These are phyloP conservation scores for Plebejus anna DNA, from an alignment of 2,888 invertebrate genomes.

Conservation along the genomic window DNA sequence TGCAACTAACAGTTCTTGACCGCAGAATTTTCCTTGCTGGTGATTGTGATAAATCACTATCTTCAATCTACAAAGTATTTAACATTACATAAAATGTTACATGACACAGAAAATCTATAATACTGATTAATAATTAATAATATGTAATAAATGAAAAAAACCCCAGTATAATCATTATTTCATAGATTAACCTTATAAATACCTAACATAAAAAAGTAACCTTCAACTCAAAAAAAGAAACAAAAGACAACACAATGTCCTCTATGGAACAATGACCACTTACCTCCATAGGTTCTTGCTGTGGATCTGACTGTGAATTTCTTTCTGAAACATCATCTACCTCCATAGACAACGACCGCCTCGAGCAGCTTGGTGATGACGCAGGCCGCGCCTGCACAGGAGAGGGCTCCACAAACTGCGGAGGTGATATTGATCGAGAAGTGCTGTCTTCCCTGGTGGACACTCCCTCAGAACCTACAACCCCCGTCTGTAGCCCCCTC, in stretches of 20 bases:
- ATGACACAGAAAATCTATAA: no score
- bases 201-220: no score
- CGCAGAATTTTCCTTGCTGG: conserved; percentile 68
- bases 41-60: conserved; percentile 67
- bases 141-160: no score
- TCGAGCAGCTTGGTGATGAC: conserved; percentile 71
- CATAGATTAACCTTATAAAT: no score
- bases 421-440: conserved; percentile 68
- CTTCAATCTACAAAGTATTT: conserved; percentile 65
- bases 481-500: conserved; percentile 63
- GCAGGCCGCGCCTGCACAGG: conserved; percentile 57
- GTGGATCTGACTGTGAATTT: conserved; percentile 66
- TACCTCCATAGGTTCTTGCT: conserved; percentile 73
- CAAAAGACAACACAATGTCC: no score
- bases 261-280: conserved; percentile 16
- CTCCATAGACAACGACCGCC: conserved; percentile 72
- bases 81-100: neutral
- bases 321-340: conserved; percentile 72
- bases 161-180: no score
- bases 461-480: conserved; percentile 58
- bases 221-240: no score
- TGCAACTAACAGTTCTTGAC: conserved; percentile 71
- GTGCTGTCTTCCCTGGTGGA: conserved; percentile 67
- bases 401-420: conserved; percentile 72
- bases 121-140: no score